Percentiles rank a stretch among this genome's conserved stretches.
Conservation (phyloP, 2,797 vertebrate genomes). For the Enteromius argenteus region DNA sequence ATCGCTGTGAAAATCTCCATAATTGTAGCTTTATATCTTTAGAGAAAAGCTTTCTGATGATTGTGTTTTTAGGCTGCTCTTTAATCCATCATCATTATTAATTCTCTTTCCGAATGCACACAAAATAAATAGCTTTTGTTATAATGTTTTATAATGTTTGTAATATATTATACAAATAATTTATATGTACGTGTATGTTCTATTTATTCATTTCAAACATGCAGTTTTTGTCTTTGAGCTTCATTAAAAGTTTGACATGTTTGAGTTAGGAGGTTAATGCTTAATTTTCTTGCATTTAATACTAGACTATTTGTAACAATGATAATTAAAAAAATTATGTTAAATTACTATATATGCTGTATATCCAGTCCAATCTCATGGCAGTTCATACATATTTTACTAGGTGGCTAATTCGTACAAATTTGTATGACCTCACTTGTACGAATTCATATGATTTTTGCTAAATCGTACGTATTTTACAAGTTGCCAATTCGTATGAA, state of each 20-base stretch:
- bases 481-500: too few species aligned
- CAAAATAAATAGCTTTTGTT: background rate
- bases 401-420: too few species aligned
- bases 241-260: background rate
- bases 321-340: too few species aligned
- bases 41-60: background rate
- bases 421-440: too few species aligned
- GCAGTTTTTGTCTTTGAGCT: background rate
- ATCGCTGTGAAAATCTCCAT: background rate
- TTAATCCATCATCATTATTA: background rate
- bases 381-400: too few species aligned
- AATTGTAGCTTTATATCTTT: conserved; percentile 10
- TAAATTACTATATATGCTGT: too few species aligned
- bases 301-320: background rate
- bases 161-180: background rate
- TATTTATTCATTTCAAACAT: background rate
- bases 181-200: background rate
- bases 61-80: background rate
- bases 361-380: too few species aligned
- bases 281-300: background rate
- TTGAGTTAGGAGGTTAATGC: background rate
- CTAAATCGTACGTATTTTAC: too few species aligned
- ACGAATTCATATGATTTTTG: too few species aligned
- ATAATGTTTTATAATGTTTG: too few species aligned
- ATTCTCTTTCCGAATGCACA: background rate